These are phyloP conservation scores for Hymenochirus boettgeri DNA, from an alignment of 2,113 vertebrate species.

Conservation along the genomic window DNA sequence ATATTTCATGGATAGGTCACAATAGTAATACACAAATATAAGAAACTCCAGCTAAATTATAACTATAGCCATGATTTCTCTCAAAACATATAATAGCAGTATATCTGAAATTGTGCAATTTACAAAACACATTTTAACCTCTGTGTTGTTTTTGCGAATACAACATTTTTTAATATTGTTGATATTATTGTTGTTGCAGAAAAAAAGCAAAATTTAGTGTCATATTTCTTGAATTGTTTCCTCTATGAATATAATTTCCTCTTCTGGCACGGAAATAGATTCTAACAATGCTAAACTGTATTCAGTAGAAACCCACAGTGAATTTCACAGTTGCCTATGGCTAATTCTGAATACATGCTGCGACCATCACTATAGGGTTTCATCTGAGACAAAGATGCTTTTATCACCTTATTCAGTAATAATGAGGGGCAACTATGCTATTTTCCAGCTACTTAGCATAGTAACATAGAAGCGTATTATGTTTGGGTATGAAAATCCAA, in stretches of 20 bases:
- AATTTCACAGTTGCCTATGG: conserved; percentile 39
- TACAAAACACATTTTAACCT: no score
- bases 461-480: conserved; percentile 34
- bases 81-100: no score
- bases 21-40: no score
- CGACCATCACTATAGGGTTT: conserved; percentile 30
- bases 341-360: conserved; percentile 39
- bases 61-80: no score
- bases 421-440: conserved; percentile 33
- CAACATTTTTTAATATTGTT: no score
- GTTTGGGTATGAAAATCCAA: conserved; percentile 36
- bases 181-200: neutral
- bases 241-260: conserved; percentile 32
- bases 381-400: conserved; percentile 39
- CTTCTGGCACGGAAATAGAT: conserved; percentile 34
- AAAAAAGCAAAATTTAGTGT: neutral
- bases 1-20: no score
- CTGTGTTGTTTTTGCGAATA: no score
- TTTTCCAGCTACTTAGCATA: conserved; percentile 37
- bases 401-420: conserved; percentile 41
- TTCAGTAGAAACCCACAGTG: conserved; percentile 29
- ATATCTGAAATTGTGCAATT: no score
- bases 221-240: neutral
- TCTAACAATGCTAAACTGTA: conserved; percentile 29
- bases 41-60: no score